Percentiles rank a stretch among this genome's conserved stretches.
These are phyloP conservation scores for Mola mola DNA, from an alignment of 2,113 vertebrate genomes.

Conservation along the genomic window DNA sequence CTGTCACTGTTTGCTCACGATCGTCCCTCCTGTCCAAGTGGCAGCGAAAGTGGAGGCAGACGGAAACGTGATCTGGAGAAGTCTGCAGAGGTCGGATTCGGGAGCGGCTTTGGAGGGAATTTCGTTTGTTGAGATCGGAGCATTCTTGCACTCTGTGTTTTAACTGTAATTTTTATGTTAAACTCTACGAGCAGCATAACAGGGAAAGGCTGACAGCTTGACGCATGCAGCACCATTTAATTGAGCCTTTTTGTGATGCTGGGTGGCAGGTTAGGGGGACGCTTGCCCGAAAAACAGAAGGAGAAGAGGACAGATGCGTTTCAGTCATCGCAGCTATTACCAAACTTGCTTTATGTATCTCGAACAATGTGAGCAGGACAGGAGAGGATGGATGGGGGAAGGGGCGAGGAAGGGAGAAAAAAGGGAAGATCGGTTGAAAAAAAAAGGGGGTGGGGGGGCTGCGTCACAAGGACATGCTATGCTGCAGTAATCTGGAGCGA, in stretches of 20 bases:
- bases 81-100: not conserved
- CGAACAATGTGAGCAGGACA: constrained; percentile 33
- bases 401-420: constrained; percentile 7
- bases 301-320: constrained; percentile 15
- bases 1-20: constrained; percentile 70
- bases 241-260: constrained; percentile 35
- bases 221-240: constrained; percentile 1
- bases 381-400: constrained; percentile 26
- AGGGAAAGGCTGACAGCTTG: not conserved
- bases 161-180: not conserved
- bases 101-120: constrained; percentile 6
- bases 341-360: constrained; percentile 35
- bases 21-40: constrained; percentile 63
- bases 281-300: constrained; percentile 21
- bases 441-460: constrained; percentile 14
- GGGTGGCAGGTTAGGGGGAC: constrained; percentile 25
- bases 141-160: not conserved
- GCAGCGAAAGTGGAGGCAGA: constrained; percentile 42
- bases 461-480: constrained; percentile 60
- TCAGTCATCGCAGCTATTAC: constrained; percentile 24
- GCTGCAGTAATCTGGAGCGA: constrained; percentile 68
- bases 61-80: constrained; percentile 14
- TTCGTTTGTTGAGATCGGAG: not conserved
- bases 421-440: constrained; percentile 13
- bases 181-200: not conserved